Conservation (phyloP, 2,888 invertebrate genomes). For the Nebria salina region DNA sequence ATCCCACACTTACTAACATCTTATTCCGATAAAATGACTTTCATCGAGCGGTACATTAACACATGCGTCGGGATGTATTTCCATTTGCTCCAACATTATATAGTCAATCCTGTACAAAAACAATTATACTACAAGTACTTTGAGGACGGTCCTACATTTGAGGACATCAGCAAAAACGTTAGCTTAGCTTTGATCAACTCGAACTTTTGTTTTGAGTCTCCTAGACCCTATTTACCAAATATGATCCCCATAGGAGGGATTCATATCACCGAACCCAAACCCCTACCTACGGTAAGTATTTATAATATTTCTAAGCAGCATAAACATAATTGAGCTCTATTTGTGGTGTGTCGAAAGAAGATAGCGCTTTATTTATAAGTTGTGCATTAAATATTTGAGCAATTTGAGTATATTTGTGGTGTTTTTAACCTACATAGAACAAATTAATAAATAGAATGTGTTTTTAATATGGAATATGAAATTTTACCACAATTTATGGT, state of each 20-base stretch:
- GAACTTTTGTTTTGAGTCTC: constrained; percentile 25
- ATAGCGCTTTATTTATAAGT: neutral
- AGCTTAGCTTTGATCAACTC: constrained; percentile 20
- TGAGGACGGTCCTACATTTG: constrained; percentile 48
- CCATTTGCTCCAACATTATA: constrained; percentile 33
- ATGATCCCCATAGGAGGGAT: constrained; percentile 38
- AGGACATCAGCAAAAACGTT: constrained; percentile 45
- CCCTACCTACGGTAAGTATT: constrained; percentile 19
- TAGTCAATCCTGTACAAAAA: constrained; percentile 44
- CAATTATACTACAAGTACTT: constrained; percentile 49
- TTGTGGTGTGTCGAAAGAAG: neutral
- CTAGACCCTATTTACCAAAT: constrained; percentile 40
- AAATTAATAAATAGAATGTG: no score
- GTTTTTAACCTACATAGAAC: no score
- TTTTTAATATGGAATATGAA: no score
- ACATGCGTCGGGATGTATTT: constrained; percentile 46
- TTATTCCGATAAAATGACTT: constrained; percentile 56
- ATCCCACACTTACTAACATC: constrained; percentile 54
- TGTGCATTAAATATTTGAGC: neutral
- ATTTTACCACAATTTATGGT: no score
- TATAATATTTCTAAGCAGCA: neutral
- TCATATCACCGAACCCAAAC: constrained; percentile 31
- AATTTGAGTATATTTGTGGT: constrained; percentile 5
- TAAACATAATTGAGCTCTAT: neutral
- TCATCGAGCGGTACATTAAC: constrained; percentile 56